Base-by-base conservation (phyloP, 1,140 invertebrate species). In the Acromyrmex charruanus region DNA sequence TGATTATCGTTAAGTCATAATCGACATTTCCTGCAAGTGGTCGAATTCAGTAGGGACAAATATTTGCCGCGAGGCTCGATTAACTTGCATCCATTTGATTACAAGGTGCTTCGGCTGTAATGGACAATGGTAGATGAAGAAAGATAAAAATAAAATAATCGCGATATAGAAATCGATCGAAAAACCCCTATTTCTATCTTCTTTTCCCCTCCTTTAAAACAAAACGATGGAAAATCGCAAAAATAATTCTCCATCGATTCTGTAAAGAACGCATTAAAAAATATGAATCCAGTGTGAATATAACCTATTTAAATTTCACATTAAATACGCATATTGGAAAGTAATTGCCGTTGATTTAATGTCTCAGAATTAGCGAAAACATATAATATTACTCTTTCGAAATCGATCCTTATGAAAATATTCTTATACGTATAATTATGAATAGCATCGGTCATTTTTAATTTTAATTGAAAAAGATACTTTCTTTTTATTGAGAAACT, bases 1-100 rank as follows among this genome's bases (percentile, higher is more conserved):
- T 49, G 80, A 84, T 75, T 75, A 84, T 84, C 69, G 58, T 71
- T 81, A 81, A 31, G 51, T 81, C 66, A 81, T 84, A 84, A 84
- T 84, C 28, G 80, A 6, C 39, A 44, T 35, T 68, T 59, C 69
- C 28, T 61, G 55, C 55, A 71, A 71, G 49, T 71, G 49, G 12
- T 71, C 77, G 65, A 81, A 81, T 71, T 71, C 65, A 81, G 65
- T 25, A 10, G 65, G 77, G 80, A 75, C 69, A 75, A 84, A 75
- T 84, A 75, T 75, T 75, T 74, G 80, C 69, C 39, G 69, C 80
- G 7, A 61, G 69, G 55, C n/a, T 61, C 80, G 39, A 84, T 84
- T 84, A 74, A 75, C 69, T 75, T 44, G 55, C 69, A 61, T 84
- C 25, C 39, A 58, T 75, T 74, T 61, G 80, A 74, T 84, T 75